Evolutionary conservation across 2,888 invertebrate genomes (phyloP), one percentile per base, ranked within the genome.

Genomic region (Timandra comae): DNA sequence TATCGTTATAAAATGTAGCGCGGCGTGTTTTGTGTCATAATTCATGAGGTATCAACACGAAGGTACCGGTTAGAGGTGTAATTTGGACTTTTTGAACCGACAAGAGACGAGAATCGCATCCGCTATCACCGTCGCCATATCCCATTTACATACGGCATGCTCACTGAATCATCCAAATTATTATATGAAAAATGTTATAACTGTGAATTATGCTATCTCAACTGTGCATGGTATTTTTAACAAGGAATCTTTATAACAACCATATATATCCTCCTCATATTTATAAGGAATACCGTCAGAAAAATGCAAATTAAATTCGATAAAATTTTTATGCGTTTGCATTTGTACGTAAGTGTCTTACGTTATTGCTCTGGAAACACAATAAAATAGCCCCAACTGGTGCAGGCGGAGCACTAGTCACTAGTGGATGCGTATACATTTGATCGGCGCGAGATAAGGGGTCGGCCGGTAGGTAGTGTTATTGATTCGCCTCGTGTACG

Each of bases 401-500:
- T 12, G 29, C 41, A 29, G 20, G 30, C 35, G 34, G 33, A 22
- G 33, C 29, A 38, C 46, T 39, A 43, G 35, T 35, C 41, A 41
- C 42, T 41, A 49, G 16, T 16, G 16, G 45, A 34, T 47, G 40
- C 35, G 52, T 52, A 54, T 62, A 63, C 61, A 55, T 60, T 57
- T 56, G 57, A 64, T 64, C 53, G 56, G 41, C 45, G 49, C n/a
- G 41, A 50, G 63, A 67, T 63, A 63, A 52, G 52, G 50, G 7
- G 10, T 10, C 4, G 10, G 6, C 11, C 6, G 7, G 7, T 49
- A 43, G 56, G 61, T 65, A 67, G 39, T 41, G 52, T 54, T 49
- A 75, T 73, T 66, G 72, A 77, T 75, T 72, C 66, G 62, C 58
- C 53, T 52, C 59, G 52, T 50, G 48, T 52, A 24, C 38, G 28